Evolutionary conservation across 2,888 invertebrate species (phyloP).

Genomic region (Yponomeuta evonymella): DNA sequence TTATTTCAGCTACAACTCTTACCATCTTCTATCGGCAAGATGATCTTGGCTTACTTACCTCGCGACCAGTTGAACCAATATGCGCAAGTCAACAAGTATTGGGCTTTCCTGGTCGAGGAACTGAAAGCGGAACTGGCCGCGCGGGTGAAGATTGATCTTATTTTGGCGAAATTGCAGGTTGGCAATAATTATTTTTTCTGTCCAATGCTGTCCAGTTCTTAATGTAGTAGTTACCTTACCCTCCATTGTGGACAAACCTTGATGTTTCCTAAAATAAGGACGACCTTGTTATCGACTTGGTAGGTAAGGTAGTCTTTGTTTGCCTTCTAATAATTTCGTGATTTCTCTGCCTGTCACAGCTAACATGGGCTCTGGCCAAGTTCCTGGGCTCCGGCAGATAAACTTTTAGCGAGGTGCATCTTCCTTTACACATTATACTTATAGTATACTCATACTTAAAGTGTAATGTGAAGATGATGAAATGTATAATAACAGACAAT

Average conservation of each 20-base stretch:
- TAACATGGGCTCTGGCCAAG: too few species aligned
- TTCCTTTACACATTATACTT: too few species aligned
- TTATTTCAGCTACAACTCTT: slow-evolving; percentile 48
- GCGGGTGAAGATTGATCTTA: slow-evolving; percentile 44
- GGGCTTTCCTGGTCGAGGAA: slow-evolving; percentile 59
- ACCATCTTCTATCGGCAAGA: slow-evolving; percentile 49
- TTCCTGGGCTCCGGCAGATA: too few species aligned
- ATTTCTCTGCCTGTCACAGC: too few species aligned
- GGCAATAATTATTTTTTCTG: background rate
- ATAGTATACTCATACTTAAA: too few species aligned
- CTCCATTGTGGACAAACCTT: background rate
- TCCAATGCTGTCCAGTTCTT: background rate
- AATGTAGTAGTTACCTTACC: background rate
- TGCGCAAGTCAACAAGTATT: slow-evolving; percentile 57
- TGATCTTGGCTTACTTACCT: slow-evolving; percentile 48
- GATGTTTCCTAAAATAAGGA: too few species aligned
- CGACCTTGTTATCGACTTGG: too few species aligned
- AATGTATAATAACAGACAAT: too few species aligned
- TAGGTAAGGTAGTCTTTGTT: too few species aligned
- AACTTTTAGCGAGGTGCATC: too few species aligned
- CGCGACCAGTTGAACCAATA: slow-evolving; percentile 39
- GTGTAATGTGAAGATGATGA: too few species aligned
- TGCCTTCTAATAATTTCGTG: too few species aligned
- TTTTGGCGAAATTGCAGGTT: slow-evolving; percentile 45
- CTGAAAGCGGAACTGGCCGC: slow-evolving; percentile 39